Percentiles rank a stretch among this genome's conserved stretches.
These are phyloP conservation scores for Ecliptopera silaceata DNA, from an alignment of 2,888 invertebrate species.

Conservation along the genomic window DNA sequence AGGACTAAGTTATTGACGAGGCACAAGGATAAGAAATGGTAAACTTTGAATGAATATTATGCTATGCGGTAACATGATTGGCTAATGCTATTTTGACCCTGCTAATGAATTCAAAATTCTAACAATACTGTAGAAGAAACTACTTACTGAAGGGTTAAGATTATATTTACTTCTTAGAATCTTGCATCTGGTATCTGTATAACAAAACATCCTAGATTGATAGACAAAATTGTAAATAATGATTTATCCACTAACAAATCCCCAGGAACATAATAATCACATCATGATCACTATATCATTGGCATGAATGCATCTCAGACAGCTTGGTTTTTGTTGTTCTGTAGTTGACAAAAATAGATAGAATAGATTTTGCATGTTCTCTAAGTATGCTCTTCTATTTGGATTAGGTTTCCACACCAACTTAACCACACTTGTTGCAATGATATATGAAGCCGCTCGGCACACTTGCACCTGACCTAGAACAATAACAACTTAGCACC, in stretches of 20 bases:
- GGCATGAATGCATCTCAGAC: conserved; percentile 2
- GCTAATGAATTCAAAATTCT: conserved; percentile 36
- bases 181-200: conserved; percentile 23
- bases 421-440: too few relatives aligned
- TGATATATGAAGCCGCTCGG: too few relatives aligned
- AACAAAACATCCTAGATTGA: conserved; percentile 13
- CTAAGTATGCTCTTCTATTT: too few relatives aligned
- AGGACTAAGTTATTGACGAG: conserved; percentile 94
- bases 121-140: conserved; percentile 28
- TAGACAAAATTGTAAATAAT: conserved; percentile 12
- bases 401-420: too few relatives aligned
- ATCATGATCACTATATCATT: conserved; percentile 14
- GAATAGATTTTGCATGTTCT: too few relatives aligned
- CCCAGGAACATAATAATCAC: conserved; percentile 1
- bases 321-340: neutral
- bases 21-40: conserved; percentile 93
- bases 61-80: conserved; percentile 65
- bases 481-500: too few relatives aligned
- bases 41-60: conserved; percentile 73
- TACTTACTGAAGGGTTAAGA: conserved; percentile 19
- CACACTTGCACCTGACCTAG: too few relatives aligned
- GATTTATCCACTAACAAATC: conserved; percentile 11
- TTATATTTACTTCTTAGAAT: conserved; percentile 13
- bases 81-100: conserved; percentile 54
- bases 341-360: too few relatives aligned